Evolutionary conservation across 2,113 vertebrate genomes (phyloP).

Genomic region (Rhea pennata): DNA sequence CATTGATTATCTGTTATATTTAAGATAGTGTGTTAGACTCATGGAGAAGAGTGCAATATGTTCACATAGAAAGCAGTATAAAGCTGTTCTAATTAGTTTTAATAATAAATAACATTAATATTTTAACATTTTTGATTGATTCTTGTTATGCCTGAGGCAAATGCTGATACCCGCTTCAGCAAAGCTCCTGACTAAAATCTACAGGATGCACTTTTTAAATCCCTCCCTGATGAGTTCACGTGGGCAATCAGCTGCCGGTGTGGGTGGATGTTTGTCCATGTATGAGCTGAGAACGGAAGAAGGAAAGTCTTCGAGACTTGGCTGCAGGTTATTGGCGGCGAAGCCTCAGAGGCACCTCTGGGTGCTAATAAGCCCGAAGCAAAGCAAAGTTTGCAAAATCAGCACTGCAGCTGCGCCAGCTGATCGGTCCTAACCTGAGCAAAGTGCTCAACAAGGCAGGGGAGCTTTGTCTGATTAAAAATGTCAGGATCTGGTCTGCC

Average conservation of each 20-base stretch:
- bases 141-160: neutral
- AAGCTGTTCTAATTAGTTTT: neutral
- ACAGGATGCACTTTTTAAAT: neutral
- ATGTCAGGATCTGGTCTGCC: neutral
- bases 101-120: neutral
- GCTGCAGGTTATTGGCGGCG: neutral
- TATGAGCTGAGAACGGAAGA: neutral
- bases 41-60: neutral
- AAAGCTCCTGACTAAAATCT: neutral
- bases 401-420: neutral
- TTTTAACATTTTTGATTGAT: neutral
- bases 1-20: neutral
- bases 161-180: neutral
- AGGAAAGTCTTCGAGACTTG: neutral
- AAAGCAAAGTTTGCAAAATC: constrained; percentile 22
- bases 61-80: neutral
- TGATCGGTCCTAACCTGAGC: neutral
- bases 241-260: neutral
- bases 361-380: constrained; percentile 1
- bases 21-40: neutral
- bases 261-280: neutral
- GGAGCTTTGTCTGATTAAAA: constrained; percentile 5
- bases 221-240: neutral
- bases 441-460: neutral
- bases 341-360: neutral